Evolutionary conservation across 2,797 vertebrate genomes (phyloP), one percentile per base, ranked within the genome.

Genomic region (Iguana delicatissima): DNA sequence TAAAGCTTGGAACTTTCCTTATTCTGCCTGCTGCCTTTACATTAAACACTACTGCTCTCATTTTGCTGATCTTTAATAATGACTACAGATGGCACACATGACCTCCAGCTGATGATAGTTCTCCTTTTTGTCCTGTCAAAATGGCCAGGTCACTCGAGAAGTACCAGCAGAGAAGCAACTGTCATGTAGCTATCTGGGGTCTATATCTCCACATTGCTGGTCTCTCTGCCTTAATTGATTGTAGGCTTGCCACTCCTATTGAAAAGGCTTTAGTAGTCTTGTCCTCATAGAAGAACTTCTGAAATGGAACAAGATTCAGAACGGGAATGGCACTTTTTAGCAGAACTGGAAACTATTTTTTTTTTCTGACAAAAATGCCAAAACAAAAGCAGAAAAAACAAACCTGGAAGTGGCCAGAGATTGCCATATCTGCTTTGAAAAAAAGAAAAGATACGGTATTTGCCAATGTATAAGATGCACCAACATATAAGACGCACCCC

Each of bases 231-330:
- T 85, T 20, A n/a, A 24, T 4, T 57, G 12, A 13, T 32, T 80
- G 74, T n/a, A 67, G 52, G 12, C 57, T 85, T 90, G 79, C 4
- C 89, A 64, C 80, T 72, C 77, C 10, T 5, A 91, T 24, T 26
- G 74, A 74, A 6, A 90, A 91, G 38, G 14, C 2, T 14, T 0
- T 9, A 52, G 22, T 86, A 76, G 89, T 88, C 8, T 24, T n/a
- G n/a, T 73, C n/a, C 29, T 73, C 29, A 14, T 73, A n/a, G n/a
- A 73, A 35, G 32, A 16, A 74, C 35, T 35, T 74, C n/a, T 35
- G 24, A 74, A 62, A 62, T 62, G 59, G 20, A 62, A 6, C 59
- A 62, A 62, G 5, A 20, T 62, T 62, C 59, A 62, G 59, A 62
- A 62, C 59, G 24, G 59, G 20, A 62, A 20, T 62, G n/a, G 1